phyloP scores from a whole-genome alignment of 2,797 vertebrate genomes.

The Pterois miles region DNA sequence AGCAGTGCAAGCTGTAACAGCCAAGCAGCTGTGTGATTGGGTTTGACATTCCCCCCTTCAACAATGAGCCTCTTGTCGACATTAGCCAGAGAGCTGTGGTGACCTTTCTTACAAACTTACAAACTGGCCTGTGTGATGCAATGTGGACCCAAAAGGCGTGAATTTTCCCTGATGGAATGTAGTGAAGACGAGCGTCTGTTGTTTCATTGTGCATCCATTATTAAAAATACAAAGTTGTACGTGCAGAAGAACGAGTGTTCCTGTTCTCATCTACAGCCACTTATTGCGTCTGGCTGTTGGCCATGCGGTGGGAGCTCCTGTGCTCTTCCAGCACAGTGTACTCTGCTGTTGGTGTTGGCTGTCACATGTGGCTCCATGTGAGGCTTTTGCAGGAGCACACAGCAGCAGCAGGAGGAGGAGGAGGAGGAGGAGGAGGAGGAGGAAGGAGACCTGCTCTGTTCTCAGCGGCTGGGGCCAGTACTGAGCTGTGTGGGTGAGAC shows the following conservation, averaged over 20 bases:
- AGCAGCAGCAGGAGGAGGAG: constrained; percentile 45
- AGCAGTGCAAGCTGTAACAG: constrained; percentile 53
- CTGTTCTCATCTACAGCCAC: constrained; percentile 13
- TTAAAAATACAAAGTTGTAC: constrained; percentile 4
- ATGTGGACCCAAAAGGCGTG: neutral
- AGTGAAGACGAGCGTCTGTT: neutral
- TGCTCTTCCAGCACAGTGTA: constrained; percentile 43
- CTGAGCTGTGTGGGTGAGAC: constrained; percentile 60
- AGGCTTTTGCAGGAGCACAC: constrained; percentile 59
- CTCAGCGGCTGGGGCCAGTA: constrained; percentile 73
- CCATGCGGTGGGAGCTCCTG: constrained; percentile 58
- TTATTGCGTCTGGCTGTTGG: constrained; percentile 39
- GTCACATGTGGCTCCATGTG: constrained; percentile 82
- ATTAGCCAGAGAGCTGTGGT: constrained; percentile 47
- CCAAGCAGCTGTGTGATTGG: constrained; percentile 70
- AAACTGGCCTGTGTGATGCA: constrained; percentile 32
- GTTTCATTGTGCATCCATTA: constrained; percentile 10
- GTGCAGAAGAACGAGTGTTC: neutral
- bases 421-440: constrained; percentile 57
- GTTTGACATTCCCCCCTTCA: constrained; percentile 56
- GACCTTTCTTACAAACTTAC: constrained; percentile 67
- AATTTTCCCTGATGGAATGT: constrained; percentile 17
- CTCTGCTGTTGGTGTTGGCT: constrained; percentile 54
- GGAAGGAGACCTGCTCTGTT: constrained; percentile 70
- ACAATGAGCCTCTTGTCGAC: constrained; percentile 73